Percentiles rank a stretch among this genome's conserved stretches.
Conservation (phyloP, 2,113 vertebrate genomes). For the Paracanthobrama guichenoti region DNA sequence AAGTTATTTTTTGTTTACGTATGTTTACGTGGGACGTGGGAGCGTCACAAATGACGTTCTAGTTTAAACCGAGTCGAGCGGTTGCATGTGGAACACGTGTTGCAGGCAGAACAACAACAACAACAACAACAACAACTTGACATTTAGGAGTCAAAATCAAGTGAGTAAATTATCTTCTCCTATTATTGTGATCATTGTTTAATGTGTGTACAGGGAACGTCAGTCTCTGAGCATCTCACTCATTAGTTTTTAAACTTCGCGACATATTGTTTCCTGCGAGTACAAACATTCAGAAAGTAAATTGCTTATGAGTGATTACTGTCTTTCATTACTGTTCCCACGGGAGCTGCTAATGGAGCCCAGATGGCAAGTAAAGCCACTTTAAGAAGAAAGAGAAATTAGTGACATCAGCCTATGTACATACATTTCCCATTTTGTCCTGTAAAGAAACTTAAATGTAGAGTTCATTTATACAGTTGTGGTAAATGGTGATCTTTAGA, state of each 20-base stretch:
- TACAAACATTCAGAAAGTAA: constrained; percentile 82
- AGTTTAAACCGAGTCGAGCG: not conserved
- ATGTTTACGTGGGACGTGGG: not conserved
- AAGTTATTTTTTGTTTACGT: too few relatives aligned
- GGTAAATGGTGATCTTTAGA: not conserved
- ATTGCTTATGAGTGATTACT: constrained; percentile 65
- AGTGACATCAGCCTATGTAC: not conserved
- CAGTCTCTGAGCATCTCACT: constrained; percentile 39
- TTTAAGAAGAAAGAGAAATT: constrained; percentile 32
- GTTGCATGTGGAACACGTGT: not conserved
- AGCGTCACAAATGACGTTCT: not conserved
- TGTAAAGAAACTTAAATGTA: constrained; percentile 48
- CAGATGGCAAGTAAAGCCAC: constrained; percentile 57
- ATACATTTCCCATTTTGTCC: constrained; percentile 6
- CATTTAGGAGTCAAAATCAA: not conserved
- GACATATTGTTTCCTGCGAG: constrained; percentile 51
- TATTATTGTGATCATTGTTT: constrained; percentile 42
- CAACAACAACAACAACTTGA: not conserved
- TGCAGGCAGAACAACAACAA: not conserved
- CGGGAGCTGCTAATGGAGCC: constrained; percentile 52
- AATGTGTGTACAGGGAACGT: constrained; percentile 21
- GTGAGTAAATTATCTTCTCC: constrained; percentile 1
- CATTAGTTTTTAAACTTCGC: constrained; percentile 49
- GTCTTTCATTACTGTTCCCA: constrained; percentile 64
- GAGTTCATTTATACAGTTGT: not conserved